A percentile compares a stretch with the other conserved stretches of the same genome.
These are phyloP conservation scores for Lathronympha strigana DNA, from an alignment of 2,888 invertebrate species.

Conservation along the genomic window DNA sequence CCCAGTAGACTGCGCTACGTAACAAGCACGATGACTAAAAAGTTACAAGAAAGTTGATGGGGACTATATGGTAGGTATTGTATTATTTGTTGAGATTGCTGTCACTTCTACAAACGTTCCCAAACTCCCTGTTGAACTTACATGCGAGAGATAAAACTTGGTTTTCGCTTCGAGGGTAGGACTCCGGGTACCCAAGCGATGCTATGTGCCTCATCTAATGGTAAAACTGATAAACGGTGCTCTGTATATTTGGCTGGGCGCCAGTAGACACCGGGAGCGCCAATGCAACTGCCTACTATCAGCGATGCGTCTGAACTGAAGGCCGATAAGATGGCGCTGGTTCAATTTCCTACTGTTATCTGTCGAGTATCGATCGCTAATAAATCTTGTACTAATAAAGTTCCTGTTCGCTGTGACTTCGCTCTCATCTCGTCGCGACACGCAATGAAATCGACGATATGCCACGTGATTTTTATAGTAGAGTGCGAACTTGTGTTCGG, in stretches of 20 bases:
- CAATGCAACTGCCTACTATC: conserved; percentile 29
- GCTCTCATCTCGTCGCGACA: too few relatives aligned
- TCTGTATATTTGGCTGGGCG: conserved; percentile 18
- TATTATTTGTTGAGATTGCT: too few relatives aligned
- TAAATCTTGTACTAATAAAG: conserved; percentile 21
- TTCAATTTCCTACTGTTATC: conserved; percentile 34
- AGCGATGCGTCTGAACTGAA: conserved; percentile 30
- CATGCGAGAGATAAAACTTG: too few relatives aligned
- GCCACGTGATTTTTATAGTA: too few relatives aligned
- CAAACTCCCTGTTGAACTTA: too few relatives aligned
- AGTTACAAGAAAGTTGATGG: too few relatives aligned
- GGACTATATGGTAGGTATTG: too few relatives aligned
- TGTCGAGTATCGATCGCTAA: conserved; percentile 25
- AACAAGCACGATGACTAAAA: not conserved
- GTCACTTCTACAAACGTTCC: too few relatives aligned
- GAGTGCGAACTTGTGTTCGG: too few relatives aligned
- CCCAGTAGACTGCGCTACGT: not conserved
- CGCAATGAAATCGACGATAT: too few relatives aligned
- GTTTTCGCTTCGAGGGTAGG: too few relatives aligned
- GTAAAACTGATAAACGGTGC: not conserved
- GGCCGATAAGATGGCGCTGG: conserved; percentile 28
- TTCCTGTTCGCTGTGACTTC: not conserved
- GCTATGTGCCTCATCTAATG: not conserved
- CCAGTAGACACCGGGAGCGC: conserved; percentile 32
- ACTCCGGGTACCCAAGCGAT: not conserved